Base-by-base conservation (phyloP, 1,140 invertebrate species). In the Colletes gigas region DNA sequence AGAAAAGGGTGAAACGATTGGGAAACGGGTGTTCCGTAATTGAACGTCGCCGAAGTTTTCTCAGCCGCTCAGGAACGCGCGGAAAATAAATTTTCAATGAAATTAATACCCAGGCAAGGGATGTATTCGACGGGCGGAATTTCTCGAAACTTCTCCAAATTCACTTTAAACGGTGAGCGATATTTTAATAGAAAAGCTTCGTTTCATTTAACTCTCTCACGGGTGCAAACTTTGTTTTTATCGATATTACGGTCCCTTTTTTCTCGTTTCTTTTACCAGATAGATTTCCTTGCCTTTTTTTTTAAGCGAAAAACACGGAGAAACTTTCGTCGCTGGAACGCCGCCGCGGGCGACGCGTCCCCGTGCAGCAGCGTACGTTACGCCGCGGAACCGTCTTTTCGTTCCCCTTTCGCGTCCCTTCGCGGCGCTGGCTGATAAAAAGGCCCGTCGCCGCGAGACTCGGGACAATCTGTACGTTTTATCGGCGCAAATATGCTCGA, bases 391-490 rank as follows among this genome's bases (percentile, higher is more conserved):
- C 60, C 83, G 65, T 71, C 69, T 72, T 66, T 82, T 68, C 57
- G 54, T 8, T 54, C 70, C 19, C 41, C 6, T 19, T 57, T 67
- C 44, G 39, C 60, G 47, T 50, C 59, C 65, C 55, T 60, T 47
- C 62, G n/a, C n/a, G n/a, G 30, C 1, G 57, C 55, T 17, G 60
- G 19, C 66, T 66, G 78, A 86, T 85, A 85, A 86, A 85, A 81
- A 73, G 83, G 59, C 47, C 54, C 67, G 76, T 85, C 62, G 62
- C 72, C 76, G 50, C 65, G 80, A 54, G 81, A 77, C 67, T 69
- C 67, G 81, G 78, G 63, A 85, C 81, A 85, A 86, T 77, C 83
- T 86, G 79, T 83, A 73, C 68, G 67, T 85, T 85, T 80, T 85
- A 85, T 85, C 84, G 75, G 60, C 47, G 84, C 81, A 83, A 72